Evolutionary conservation across 2,888 invertebrate genomes (phyloP), one percentile per base, ranked within the genome.

Genomic region (Hirtodrosophila cameraria): DNA sequence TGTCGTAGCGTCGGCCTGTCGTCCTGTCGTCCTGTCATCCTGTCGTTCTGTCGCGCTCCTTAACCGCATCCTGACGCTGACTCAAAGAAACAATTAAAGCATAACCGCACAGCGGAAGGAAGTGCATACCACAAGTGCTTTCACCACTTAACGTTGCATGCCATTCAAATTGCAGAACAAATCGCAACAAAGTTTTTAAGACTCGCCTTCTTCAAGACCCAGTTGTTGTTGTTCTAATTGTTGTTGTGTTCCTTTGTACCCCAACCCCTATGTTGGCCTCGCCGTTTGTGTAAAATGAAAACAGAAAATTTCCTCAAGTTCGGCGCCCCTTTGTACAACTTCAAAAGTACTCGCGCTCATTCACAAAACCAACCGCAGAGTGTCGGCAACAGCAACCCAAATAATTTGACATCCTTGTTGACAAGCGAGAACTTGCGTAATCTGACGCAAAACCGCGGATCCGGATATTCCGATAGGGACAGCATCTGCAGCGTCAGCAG

Each of bases 241-340:
- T 20, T 30, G 27, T 11, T 35, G 38, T 63, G 36, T 25, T 49
- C 35, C 31, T 18, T 28, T 42, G 38, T 42, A 35, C 28, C 35
- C 66, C 46, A 39, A 31, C 31, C 35, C 66, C 46, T 59, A 66
- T 66, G 68, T 61, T 66, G 54, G 61, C 53, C 30, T 7, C 49
- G 48, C 52, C 41, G 13, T 41, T 16, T 30, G 53, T 61, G 65
- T 69, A 90, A 88, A 89, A 90, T 90, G 90, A 90, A 88, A 90
- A 87, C 89, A 76, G 89, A 89, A 86, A 86, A 86, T 72, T 86
- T 84, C 60, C 73, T 77, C 68, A 86, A 85, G 83, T 82, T 77
- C 76, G 62, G 82, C 81, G 82, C 79, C 83, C 81, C 85, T 69
- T 86, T 88, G 78, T 88, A 79, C 79, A 88, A 88, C 73, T 67